Evolutionary conservation across 2,797 vertebrate species (phyloP).

Genomic region (Sebastes matsubarae): DNA sequence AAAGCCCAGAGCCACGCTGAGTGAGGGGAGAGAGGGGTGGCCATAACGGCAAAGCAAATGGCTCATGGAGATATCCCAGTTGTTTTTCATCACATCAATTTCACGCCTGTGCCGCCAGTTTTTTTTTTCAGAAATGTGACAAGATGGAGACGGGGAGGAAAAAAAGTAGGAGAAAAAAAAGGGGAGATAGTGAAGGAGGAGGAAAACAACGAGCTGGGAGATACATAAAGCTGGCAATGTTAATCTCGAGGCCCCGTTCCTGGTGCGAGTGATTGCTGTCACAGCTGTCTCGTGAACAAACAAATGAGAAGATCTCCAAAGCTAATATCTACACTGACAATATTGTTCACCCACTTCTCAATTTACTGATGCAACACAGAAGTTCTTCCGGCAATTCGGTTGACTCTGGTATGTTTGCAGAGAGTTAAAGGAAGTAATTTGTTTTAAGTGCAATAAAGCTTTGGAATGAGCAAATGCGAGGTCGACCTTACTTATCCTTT

Average conservation of each 20-base stretch:
- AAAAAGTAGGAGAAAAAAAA: background rate
- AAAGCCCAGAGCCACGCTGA: slow-evolving; percentile 62
- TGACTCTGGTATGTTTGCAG: slow-evolving; percentile 22
- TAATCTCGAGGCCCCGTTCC: slow-evolving; percentile 48
- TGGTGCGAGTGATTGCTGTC: slow-evolving; percentile 46
- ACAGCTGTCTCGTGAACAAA: slow-evolving; percentile 49
- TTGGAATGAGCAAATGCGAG: background rate
- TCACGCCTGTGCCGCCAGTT: slow-evolving; percentile 65
- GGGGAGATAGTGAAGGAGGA: slow-evolving; percentile 31
- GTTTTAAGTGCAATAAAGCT: background rate
- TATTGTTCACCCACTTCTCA: slow-evolving; percentile 38
- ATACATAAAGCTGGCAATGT: slow-evolving; percentile 40
- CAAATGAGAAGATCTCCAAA: slow-evolving; percentile 51
- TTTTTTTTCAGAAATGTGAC: slow-evolving; percentile 59
- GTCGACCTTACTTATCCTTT: background rate
- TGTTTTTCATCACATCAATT: slow-evolving; percentile 84
- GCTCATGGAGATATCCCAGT: slow-evolving; percentile 79
- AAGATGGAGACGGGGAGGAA: slow-evolving; percentile 53
- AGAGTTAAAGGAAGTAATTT: slow-evolving; percentile 20
- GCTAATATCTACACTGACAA: slow-evolving; percentile 54
- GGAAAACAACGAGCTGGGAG: slow-evolving; percentile 39
- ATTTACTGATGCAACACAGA: slow-evolving; percentile 54
- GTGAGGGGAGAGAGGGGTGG: slow-evolving; percentile 66
- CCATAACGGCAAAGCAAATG: slow-evolving; percentile 77
- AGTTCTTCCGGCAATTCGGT: slow-evolving; percentile 32